Conservation (phyloP, 2,113 vertebrate species). For the Pterophyllum scalare region DNA sequence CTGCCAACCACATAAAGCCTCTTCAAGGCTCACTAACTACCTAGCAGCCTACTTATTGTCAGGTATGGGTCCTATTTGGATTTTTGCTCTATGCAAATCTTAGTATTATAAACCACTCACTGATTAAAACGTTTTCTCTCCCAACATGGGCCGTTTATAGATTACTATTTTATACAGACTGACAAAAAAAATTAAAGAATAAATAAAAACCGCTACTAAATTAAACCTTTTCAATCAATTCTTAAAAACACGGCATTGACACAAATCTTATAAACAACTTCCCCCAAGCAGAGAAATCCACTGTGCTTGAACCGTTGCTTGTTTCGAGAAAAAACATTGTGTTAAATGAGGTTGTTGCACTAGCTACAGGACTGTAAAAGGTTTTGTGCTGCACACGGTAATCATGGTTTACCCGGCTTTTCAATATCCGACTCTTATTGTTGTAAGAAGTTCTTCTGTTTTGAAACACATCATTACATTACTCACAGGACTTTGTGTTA, state of each 20-base stretch:
- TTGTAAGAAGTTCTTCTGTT: slow-evolving; percentile 25
- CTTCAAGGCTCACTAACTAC: slow-evolving; percentile 57
- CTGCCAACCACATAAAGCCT: slow-evolving; percentile 58
- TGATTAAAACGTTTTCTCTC: neutral
- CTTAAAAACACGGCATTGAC: neutral
- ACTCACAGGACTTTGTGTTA: slow-evolving; percentile 35
- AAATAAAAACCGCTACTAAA: neutral
- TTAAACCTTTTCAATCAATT: neutral
- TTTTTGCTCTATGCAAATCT: neutral
- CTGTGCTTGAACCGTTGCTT: neutral
- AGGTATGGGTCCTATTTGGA: neutral
- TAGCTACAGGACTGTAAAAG: neutral
- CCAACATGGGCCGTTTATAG: neutral
- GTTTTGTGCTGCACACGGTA: slow-evolving; percentile 14
- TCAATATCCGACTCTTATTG: slow-evolving; percentile 32
- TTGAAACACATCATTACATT: slow-evolving; percentile 51
- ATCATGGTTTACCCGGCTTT: slow-evolving; percentile 18
- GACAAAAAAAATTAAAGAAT: neutral
- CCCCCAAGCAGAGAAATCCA: neutral
- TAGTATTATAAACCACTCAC: neutral
- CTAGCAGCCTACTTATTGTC: slow-evolving; percentile 43
- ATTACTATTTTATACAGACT: neutral
- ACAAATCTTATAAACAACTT: neutral
- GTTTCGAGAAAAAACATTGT: neutral
- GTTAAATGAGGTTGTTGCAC: neutral